Evolutionary conservation across 2,888 invertebrate genomes (phyloP).

Genomic region (Pammene fasciana): DNA sequence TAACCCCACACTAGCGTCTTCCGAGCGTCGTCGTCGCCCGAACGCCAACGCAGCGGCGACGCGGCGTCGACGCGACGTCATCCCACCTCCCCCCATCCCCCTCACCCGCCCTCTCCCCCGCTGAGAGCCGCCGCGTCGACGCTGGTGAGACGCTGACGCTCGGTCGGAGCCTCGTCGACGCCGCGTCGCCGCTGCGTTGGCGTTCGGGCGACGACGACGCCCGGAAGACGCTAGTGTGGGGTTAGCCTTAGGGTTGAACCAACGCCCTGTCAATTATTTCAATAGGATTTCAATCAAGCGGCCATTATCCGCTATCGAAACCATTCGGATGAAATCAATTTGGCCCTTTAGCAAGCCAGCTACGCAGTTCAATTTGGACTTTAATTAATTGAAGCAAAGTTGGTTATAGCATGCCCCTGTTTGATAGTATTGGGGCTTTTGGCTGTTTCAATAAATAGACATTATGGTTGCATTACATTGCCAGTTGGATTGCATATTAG

Average conservation of each 20-base stretch:
- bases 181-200: too few species aligned
- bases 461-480: background rate
- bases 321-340: constrained; percentile 18
- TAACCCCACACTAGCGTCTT: too few species aligned
- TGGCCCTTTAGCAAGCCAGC: constrained; percentile 7
- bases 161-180: too few species aligned
- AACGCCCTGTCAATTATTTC: constrained; percentile 28
- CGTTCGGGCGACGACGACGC: too few species aligned
- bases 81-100: too few species aligned
- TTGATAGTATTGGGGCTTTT: background rate
- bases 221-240: too few species aligned
- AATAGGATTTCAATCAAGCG: constrained; percentile 24
- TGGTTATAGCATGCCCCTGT: background rate
- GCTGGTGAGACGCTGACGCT: too few species aligned
- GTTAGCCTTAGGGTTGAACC: background rate
- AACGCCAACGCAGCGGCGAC: too few species aligned
- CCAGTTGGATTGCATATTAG: background rate
- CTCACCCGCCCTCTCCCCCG: too few species aligned
- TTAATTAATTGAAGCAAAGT: background rate
- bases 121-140: too few species aligned
- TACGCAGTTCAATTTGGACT: background rate
- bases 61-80: too few species aligned
- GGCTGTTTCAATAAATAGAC: background rate
- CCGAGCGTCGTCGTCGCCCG: too few species aligned
- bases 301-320: constrained; percentile 6